Evolutionary conservation across 2,797 vertebrate species (phyloP), one percentile per base, ranked within the genome.

Genomic region (Myotis planiceps): DNA sequence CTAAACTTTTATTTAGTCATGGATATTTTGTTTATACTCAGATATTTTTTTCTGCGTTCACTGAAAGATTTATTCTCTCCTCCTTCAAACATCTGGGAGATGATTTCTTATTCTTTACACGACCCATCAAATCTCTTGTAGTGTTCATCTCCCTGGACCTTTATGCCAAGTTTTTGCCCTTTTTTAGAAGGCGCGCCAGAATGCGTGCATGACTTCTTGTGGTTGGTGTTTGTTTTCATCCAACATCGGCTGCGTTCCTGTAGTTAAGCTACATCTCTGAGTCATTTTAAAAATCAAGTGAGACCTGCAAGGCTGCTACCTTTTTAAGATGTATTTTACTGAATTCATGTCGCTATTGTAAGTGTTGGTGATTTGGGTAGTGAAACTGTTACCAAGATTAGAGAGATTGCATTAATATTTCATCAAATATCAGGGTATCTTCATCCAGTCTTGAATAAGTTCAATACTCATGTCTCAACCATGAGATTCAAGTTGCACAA

Each of bases 1-100:
- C 65, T 97, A 84, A 92, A 97, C 92, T 97, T 98, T 98, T 98
- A 98, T 98, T 98, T 98, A 98, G 98, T 98, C 97, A 90, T 98
- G 90, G 96, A 87, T 97, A 96, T 98, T 98, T 98, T 96, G 92
- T 97, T 98, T 92, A 78, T 98, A 47, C 19, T 69, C 32, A 37
- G 49, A 29, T 72, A 9, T 93, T 97, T 96, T 97, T 95, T 97
- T 65, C 37, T 75, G 88, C 19, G 95, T 95, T 95, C 95, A 95
- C 92, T 88, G 39, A 95, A 97, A 97, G 95, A 93, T 95, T 95
- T 96, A 90, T 94, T 68, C 8, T 89, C 85, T 97, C 32, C 32
- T 90, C 42, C 87, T 94, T 94, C 60, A 58, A 34, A 72, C 94
- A 89, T 97, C 96, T 27, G 79, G 39, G 42, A 92, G 86, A 81